These are phyloP conservation scores for Drosophila eugracilis DNA, from an alignment of 1,140 invertebrate species.

Conservation along the genomic window DNA sequence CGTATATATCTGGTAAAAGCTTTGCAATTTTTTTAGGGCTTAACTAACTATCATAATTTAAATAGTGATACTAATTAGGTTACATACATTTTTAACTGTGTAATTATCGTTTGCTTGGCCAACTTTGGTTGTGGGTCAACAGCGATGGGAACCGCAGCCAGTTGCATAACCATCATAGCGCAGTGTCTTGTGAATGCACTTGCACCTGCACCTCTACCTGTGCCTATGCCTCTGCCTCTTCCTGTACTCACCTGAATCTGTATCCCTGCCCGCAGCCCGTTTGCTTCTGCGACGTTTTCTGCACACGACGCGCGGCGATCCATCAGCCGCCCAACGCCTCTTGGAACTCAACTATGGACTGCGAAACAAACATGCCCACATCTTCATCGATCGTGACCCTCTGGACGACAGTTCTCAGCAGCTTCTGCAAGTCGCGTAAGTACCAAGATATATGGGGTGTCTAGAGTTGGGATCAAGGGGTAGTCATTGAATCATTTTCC, in stretches of 20 bases:
- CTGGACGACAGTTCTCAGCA: conserved; percentile 86
- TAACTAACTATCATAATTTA: too few species aligned
- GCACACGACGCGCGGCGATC: conserved; percentile 85
- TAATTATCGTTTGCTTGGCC: neutral
- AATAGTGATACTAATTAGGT: neutral
- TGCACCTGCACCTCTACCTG: neutral
- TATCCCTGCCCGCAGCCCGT: conserved; percentile 33
- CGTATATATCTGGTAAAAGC: too few species aligned
- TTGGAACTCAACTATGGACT: conserved; percentile 89
- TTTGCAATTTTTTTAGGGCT: too few species aligned
- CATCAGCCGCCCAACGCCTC: conserved; percentile 87
- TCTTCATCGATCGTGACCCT: conserved; percentile 89
- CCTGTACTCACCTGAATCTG: conserved; percentile 7
- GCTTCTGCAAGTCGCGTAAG: conserved; percentile 87
- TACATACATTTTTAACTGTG: neutral
- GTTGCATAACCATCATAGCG: conserved; percentile 49
- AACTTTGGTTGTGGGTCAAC: conserved; percentile 16
- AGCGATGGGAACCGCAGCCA: conserved; percentile 5
- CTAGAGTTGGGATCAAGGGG: neutral
- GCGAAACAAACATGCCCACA: conserved; percentile 87
- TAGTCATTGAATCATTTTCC: too few species aligned
- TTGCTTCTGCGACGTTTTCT: conserved; percentile 73
- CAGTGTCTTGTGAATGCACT: conserved; percentile 5
- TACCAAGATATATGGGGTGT: conserved; percentile 5
- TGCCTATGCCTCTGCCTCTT: neutral